Conservation (phyloP, 1,140 invertebrate genomes). For the Triops cancriformis region DNA sequence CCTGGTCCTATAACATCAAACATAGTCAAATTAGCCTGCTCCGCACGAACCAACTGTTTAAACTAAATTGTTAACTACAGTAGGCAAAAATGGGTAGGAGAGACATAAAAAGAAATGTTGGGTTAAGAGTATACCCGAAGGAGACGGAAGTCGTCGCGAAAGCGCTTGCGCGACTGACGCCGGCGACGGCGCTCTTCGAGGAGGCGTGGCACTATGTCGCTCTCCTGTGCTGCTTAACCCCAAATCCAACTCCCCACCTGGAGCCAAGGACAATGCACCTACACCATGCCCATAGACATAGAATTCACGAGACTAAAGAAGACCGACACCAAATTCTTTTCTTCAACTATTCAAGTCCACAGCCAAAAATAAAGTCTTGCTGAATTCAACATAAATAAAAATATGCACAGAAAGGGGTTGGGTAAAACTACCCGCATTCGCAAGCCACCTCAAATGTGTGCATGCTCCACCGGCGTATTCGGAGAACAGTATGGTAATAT, state of each 20-base stretch:
- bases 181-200: slow-evolving; percentile 66
- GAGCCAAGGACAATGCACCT: slow-evolving; percentile 3
- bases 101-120: slow-evolving; percentile 17
- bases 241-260: slow-evolving; percentile 20
- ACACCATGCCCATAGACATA: slow-evolving; percentile 27
- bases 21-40: neutral
- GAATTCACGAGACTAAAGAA: neutral
- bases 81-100: slow-evolving; percentile 24
- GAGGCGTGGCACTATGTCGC: slow-evolving; percentile 46
- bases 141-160: slow-evolving; percentile 55
- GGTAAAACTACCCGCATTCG: neutral
- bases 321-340: neutral
- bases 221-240: slow-evolving; percentile 30
- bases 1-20: slow-evolving; percentile 48
- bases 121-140: slow-evolving; percentile 46
- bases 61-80: neutral
- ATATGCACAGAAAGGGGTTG: neutral
- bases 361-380: too few relatives aligned
- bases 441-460: neutral
- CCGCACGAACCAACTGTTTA: neutral
- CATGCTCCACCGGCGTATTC: neutral
- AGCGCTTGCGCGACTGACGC: slow-evolving; percentile 51
- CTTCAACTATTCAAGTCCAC: too few relatives aligned
- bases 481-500: neutral
- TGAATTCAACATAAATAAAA: neutral